phyloP scores from a whole-genome alignment of 2,888 invertebrate genomes.

The Archips crataeganus region DNA sequence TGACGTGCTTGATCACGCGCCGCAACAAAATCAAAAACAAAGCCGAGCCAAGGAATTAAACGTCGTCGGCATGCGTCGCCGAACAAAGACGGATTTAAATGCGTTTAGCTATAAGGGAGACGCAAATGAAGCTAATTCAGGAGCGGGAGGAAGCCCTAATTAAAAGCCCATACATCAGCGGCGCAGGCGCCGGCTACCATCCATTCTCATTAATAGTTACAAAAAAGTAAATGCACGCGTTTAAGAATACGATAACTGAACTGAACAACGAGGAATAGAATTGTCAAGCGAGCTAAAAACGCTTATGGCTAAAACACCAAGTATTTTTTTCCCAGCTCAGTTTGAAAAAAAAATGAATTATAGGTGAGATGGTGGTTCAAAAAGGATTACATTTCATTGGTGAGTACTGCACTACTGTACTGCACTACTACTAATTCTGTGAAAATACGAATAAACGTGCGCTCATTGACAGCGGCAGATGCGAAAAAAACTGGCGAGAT shows the following conservation, averaged over 20 bases:
- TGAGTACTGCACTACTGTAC: too few relatives aligned
- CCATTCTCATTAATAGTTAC: conserved; percentile 16
- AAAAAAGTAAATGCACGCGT: neutral
- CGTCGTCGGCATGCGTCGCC: conserved; percentile 9
- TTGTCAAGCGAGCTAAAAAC: too few relatives aligned
- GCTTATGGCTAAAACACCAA: too few relatives aligned
- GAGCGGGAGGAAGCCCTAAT: conserved; percentile 75
- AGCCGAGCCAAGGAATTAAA: conserved; percentile 10
- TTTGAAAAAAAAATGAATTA: too few relatives aligned
- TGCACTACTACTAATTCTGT: too few relatives aligned
- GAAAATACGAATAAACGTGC: too few relatives aligned
- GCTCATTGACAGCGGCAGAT: too few relatives aligned
- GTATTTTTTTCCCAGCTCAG: too few relatives aligned
- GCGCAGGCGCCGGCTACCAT: conserved; percentile 45
- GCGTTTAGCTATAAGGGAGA: conserved; percentile 33
- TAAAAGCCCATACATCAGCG: conserved; percentile 80
- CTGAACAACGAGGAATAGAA: too few relatives aligned
- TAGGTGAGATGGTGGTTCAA: too few relatives aligned
- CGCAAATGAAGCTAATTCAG: conserved; percentile 34
- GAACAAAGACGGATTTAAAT: conserved; percentile 32
- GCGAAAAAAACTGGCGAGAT: too few relatives aligned
- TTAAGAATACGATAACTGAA: neutral
- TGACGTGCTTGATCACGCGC: conserved; percentile 12
- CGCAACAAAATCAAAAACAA: conserved; percentile 6
- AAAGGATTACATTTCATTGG: too few relatives aligned